phyloP scores from a whole-genome alignment of 2,113 vertebrate genomes.

The Bubo bubo region DNA sequence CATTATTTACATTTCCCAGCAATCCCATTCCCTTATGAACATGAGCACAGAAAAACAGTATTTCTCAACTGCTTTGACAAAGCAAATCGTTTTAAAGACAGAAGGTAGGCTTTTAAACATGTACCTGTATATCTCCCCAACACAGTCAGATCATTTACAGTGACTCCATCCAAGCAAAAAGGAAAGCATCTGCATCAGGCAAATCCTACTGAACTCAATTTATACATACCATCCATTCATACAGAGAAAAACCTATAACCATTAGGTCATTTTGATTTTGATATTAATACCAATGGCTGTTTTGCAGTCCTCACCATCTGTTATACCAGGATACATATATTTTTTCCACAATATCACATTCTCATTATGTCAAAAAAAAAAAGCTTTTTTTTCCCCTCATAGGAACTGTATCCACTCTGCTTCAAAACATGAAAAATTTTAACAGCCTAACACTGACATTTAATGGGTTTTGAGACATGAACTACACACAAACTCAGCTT shows the following conservation, averaged over 20 bases:
- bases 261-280: not conserved
- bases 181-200: not conserved
- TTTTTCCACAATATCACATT: not conserved
- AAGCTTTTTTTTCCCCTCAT: not conserved
- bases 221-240: not conserved
- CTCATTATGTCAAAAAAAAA: not conserved
- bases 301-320: not conserved
- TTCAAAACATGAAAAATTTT: not conserved
- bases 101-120: not conserved
- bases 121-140: not conserved
- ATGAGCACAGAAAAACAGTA: not conserved
- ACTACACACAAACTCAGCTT: not conserved
- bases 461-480: not conserved
- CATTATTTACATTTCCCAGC: not conserved
- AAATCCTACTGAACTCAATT: not conserved
- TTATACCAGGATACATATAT: not conserved
- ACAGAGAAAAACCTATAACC: not conserved
- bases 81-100: not conserved
- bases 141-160: not conserved
- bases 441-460: not conserved
- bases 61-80: not conserved
- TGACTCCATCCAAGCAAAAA: not conserved
- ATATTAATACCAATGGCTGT: not conserved
- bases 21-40: not conserved
- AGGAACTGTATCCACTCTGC: not conserved